Base-by-base conservation (phyloP, 2,113 vertebrate species). In the Apus apus region DNA sequence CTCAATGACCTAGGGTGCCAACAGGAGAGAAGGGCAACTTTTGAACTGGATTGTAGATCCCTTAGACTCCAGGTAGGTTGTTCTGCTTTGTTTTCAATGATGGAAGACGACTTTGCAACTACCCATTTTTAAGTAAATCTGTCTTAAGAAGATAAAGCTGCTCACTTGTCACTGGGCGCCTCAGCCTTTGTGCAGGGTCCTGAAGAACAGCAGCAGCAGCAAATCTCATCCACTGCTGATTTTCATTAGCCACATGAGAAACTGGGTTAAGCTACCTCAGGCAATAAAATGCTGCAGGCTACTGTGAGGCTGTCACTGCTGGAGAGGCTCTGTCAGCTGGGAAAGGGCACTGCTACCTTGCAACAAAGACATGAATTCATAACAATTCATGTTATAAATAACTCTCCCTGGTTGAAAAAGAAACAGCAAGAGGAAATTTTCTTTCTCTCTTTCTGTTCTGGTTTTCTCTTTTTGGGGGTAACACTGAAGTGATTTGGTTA, bases 251-350 rank as follows among this genome's bases (percentile, higher is more conserved):
- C 23, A 22, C 50, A 11, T 7, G 78, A 92, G 82, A 91, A 96
- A 95, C 71, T 91, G 82, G 94, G 95, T 93, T 94, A 96, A 83
- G 81, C 64, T 54, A 72, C 74, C 87, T 46, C 87, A 67, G 91
- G 83, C 78, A 15, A 70, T 53, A 56, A 79, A 93, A 45, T 62
- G 46, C 94, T n/a, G 54, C 74, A 73, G 85, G 89, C 85, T 85
- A 1, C 51, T 50, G 58, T 0, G 1, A 61, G 66, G 76, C 65
- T 90, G 57, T 38, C 54, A 1, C 9, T 78, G 94, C 77, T 16
- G 1, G 89, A 79, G 74, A 61, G 38, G 40, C 81, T 84, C 50
- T 61, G 70, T n/a, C 71, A 73, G 78, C 85, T 50, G 85, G 60
- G 64, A 87, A 95, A 60, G 72, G 89, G 56, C 81, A 25, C 43